A percentile compares a stretch with the other conserved stretches of the same genome.
These are phyloP conservation scores for Archivesica marissinica DNA, from an alignment of 1,140 invertebrate genomes.

Conservation along the genomic window DNA sequence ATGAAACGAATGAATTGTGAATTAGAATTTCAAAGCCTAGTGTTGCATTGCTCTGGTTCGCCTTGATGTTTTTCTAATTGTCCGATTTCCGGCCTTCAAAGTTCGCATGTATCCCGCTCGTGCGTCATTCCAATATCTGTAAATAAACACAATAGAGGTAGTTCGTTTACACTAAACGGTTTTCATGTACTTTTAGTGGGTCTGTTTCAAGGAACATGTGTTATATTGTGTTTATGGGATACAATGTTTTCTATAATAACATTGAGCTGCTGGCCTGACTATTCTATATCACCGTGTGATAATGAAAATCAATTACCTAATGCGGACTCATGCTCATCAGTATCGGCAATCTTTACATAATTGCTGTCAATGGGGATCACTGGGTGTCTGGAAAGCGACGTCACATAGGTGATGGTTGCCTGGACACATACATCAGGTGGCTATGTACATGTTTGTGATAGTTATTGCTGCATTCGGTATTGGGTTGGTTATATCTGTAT, in stretches of 20 bases:
- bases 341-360: too few species aligned
- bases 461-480: too few species aligned
- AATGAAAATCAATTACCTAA: too few species aligned
- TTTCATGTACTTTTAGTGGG: background rate
- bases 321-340: too few species aligned
- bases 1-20: background rate
- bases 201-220: background rate
- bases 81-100: background rate
- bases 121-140: background rate
- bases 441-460: too few species aligned
- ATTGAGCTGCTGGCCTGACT: too few species aligned
- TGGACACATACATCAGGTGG: too few species aligned
- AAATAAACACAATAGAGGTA: slow-evolving; percentile 25
- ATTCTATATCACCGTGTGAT: too few species aligned
- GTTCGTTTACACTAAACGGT: slow-evolving; percentile 1
- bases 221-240: slow-evolving; percentile 5
- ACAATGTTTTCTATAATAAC: background rate
- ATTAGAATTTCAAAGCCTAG: background rate
- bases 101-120: background rate
- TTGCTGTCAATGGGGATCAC: too few species aligned
- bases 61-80: background rate
- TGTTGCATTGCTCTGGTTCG: background rate
- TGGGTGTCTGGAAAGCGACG: too few species aligned
- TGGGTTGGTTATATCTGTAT: too few species aligned
- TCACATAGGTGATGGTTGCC: too few species aligned